Conservation (phyloP, 1,140 invertebrate genomes). For the Aphidius ervi region DNA sequence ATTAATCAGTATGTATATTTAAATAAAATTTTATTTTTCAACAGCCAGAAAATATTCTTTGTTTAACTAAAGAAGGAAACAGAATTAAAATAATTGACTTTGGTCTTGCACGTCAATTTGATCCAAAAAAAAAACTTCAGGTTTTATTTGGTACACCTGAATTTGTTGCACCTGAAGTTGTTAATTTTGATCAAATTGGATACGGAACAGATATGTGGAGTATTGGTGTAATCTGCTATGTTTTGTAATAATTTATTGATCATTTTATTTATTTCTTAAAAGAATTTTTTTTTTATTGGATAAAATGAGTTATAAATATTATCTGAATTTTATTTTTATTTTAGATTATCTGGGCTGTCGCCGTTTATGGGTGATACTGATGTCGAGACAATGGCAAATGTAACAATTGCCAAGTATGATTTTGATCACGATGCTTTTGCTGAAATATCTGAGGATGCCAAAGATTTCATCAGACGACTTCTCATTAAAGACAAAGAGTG, state of each 20-base stretch:
- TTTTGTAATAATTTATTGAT: slow-evolving; percentile 76
- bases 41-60: slow-evolving; percentile 96
- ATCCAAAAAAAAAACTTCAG: slow-evolving; percentile 86
- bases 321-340: slow-evolving; percentile 9
- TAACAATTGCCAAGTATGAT: slow-evolving; percentile 91
- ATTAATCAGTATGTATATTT: not conserved
- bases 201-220: slow-evolving; percentile 98
- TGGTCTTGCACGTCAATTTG: slow-evolving; percentile 87
- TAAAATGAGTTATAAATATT: not conserved
- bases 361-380: slow-evolving; percentile 98
- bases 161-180: slow-evolving; percentile 97
- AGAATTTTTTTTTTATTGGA: slow-evolving; percentile 3
- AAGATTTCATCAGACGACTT: slow-evolving; percentile 86
- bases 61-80: slow-evolving; percentile 90
- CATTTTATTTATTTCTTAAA: slow-evolving; percentile 8
- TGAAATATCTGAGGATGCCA: slow-evolving; percentile 85
- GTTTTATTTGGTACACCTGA: slow-evolving; percentile 97
- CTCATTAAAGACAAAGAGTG: slow-evolving; percentile 89
- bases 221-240: slow-evolving; percentile 94
- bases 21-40: slow-evolving; percentile 25
- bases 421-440: slow-evolving; percentile 93
- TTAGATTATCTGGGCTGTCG: slow-evolving; percentile 90
- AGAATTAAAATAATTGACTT: slow-evolving; percentile 98
- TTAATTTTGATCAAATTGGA: slow-evolving; percentile 95
- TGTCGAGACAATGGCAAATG: slow-evolving; percentile 95